Evolutionary conservation across 37 sponge, comb jelly and placozoan species (phyloP).

Genomic region (Haliclona indistincta): DNA sequence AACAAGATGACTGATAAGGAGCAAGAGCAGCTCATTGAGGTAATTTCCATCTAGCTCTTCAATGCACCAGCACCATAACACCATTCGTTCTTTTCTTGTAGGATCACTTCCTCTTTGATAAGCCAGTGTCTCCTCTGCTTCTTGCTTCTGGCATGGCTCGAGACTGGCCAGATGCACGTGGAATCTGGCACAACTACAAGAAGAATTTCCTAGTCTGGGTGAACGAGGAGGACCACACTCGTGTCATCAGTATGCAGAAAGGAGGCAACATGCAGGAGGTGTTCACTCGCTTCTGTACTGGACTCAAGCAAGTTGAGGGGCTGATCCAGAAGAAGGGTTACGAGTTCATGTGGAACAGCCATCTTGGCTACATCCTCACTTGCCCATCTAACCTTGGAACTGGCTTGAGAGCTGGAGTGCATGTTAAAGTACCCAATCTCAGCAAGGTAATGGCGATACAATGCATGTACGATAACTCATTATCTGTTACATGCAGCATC

Average conservation of each 20-base stretch:
- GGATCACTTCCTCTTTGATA: conserved; percentile 75
- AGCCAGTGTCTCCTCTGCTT: conserved; percentile 42
- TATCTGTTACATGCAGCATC: conserved; percentile 21
- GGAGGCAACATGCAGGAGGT: conserved; percentile 82
- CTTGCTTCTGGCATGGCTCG: conserved; percentile 25
- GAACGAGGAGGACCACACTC: conserved; percentile 82
- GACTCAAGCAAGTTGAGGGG: conserved; percentile 58
- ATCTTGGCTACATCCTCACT: conserved; percentile 67
- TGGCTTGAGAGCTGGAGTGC: conserved; percentile 82
- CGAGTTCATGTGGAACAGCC: conserved; percentile 60
- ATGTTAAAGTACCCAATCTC: conserved; percentile 68
- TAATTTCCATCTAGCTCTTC: not conserved
- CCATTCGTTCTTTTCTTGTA: not conserved
- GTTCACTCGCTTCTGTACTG: conserved; percentile 65
- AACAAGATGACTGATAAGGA: conserved; percentile 49
- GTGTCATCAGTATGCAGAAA: conserved; percentile 87
- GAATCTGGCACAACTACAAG: conserved; percentile 54
- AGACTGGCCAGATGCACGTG: conserved; percentile 66
- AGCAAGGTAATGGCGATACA: conserved; percentile 7
- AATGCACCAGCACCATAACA: not conserved
- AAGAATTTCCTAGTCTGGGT: conserved; percentile 72
- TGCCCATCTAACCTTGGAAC: conserved; percentile 87
- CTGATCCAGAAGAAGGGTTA: conserved; percentile 28
- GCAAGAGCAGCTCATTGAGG: conserved; percentile 56
- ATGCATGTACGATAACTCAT: not conserved